phyloP scores from a whole-genome alignment of 2,888 invertebrate genomes.

The Ischnura elegans region DNA sequence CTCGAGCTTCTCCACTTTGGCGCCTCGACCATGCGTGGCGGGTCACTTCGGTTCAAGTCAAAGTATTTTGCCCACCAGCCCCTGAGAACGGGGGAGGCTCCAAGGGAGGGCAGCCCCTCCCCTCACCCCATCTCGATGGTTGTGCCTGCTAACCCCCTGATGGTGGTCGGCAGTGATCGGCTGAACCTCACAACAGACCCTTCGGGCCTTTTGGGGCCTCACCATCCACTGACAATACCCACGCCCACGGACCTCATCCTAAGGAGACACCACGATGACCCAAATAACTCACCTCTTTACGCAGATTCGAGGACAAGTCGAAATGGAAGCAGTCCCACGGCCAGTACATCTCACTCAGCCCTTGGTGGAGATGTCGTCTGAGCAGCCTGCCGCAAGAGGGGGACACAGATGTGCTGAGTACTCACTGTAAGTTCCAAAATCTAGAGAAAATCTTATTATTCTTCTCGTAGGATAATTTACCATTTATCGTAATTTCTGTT shows the following conservation, averaged over 20 bases:
- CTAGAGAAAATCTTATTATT: no score
- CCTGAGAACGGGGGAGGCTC: background rate
- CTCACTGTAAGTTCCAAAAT: no score
- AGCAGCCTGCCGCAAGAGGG: background rate
- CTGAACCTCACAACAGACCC: background rate
- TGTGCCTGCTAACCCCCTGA: conserved; percentile 53
- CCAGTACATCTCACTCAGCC: background rate
- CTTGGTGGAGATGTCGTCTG: conserved; percentile 18
- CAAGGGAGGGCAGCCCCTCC: conserved; percentile 1
- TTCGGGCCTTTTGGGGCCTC: background rate
- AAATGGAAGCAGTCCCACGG: background rate
- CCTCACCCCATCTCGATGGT: conserved; percentile 51
- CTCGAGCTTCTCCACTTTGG: conserved; percentile 76
- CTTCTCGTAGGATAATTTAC: no score
- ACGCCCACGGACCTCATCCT: conserved; percentile 27
- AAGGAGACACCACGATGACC: background rate
- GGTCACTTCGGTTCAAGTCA: conserved; percentile 45
- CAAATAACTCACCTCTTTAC: background rate
- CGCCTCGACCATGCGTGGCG: conserved; percentile 63
- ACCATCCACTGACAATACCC: background rate
- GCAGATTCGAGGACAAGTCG: conserved; percentile 1
- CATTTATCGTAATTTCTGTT: no score
- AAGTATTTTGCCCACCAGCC: background rate
- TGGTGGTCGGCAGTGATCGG: conserved; percentile 41
- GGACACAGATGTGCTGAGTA: no score